phyloP scores from a whole-genome alignment of 92 coral and sea anemone genomes.

The Porites evermanni region DNA sequence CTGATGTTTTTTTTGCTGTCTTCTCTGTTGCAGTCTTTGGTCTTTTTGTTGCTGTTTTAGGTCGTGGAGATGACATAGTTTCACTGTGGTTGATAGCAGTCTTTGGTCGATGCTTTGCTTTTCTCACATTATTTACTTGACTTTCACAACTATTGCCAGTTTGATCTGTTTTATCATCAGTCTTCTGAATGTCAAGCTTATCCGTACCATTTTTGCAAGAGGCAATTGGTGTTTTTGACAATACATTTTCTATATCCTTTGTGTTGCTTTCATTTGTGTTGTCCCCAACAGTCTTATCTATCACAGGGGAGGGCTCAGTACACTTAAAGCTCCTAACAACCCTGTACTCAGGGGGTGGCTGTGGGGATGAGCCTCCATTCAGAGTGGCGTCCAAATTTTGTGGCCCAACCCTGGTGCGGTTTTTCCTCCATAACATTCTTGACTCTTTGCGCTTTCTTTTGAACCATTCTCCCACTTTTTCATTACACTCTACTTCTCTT shows the following conservation, averaged over 20 bases:
- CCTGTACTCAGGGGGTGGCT: constrained; percentile 69
- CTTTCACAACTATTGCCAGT: neutral
- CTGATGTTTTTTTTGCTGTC: neutral
- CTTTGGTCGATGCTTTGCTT: constrained; percentile 41
- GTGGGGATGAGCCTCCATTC: constrained; percentile 11
- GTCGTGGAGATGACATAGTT: constrained; percentile 3
- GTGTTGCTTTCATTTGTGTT: neutral
- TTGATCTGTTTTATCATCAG: neutral
- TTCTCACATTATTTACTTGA: neutral
- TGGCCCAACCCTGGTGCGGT: constrained; percentile 66
- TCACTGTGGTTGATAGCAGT: constrained; percentile 38
- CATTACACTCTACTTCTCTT: constrained; percentile 54
- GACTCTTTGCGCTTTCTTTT: constrained; percentile 66
- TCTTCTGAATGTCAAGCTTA: neutral
- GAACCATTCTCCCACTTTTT: constrained; percentile 76
- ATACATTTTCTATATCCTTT: neutral
- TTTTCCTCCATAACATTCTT: constrained; percentile 52
- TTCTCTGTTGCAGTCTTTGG: constrained; percentile 62
- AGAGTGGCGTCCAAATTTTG: constrained; percentile 37
- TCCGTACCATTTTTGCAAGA: neutral
- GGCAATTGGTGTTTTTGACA: neutral
- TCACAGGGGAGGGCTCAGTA: constrained; percentile 7
- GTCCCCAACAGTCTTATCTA: neutral
- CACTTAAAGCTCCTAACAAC: constrained; percentile 70
- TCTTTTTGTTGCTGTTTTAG: constrained; percentile 46